A percentile compares a stretch with the other conserved stretches of the same genome.
Evolutionary conservation across 1,140 invertebrate species (phyloP).

Genomic region (Tetragonula clypearis): DNA sequence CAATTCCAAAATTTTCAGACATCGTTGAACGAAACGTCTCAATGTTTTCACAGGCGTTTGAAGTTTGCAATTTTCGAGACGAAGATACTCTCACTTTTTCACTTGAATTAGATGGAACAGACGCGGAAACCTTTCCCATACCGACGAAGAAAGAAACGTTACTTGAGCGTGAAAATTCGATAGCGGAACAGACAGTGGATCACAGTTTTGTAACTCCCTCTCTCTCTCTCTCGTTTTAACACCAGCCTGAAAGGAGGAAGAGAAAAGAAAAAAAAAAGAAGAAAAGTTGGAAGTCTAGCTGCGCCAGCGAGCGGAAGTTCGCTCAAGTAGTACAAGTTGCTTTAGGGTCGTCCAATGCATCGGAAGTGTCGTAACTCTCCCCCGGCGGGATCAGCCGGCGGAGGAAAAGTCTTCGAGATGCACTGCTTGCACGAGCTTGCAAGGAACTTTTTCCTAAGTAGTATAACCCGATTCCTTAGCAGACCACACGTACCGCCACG

Average conservation of each 20-base stretch:
- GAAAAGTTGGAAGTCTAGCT: neutral
- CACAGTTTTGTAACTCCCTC: neutral
- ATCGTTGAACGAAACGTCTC: no score
- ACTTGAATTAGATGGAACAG: no score
- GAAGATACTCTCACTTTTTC: no score
- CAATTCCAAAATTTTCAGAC: no score
- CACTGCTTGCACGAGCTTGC: neutral
- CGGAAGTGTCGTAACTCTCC: slow-evolving; percentile 25
- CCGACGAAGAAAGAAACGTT: neutral
- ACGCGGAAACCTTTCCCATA: neutral
- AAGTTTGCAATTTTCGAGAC: no score
- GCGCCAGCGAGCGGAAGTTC: neutral
- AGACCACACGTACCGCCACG: neutral
- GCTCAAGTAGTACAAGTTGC: neutral
- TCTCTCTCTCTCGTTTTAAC: neutral
- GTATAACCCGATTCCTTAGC: slow-evolving; percentile 10
- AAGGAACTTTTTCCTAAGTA: slow-evolving; percentile 23
- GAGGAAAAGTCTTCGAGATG: slow-evolving; percentile 13
- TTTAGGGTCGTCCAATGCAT: neutral
- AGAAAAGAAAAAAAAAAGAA: neutral
- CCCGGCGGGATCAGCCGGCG: neutral
- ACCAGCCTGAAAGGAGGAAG: neutral
- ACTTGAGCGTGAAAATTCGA: neutral
- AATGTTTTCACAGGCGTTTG: no score
- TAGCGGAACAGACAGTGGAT: neutral